Evolutionary conservation across 2,113 vertebrate genomes (phyloP), one percentile per base, ranked within the genome.

Genomic region (Empidonax alnorum): DNA sequence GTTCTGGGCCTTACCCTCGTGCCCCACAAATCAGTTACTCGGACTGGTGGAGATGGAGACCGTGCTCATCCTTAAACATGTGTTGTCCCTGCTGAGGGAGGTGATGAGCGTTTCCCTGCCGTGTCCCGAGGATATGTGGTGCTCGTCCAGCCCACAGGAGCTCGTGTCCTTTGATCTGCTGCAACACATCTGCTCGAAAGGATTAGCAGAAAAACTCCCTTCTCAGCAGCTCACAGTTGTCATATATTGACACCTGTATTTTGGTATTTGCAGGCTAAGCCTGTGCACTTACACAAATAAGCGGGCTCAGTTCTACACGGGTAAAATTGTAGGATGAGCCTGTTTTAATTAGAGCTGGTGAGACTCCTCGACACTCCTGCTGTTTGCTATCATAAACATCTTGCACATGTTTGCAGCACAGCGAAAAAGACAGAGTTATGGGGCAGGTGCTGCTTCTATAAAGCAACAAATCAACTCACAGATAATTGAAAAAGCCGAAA

Each of bases 321-420:
- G 80, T 94, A 79, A 94, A 93, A 96, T 69, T 95, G 96, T 97
- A 97, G 96, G 94, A 96, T 93, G 93, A 93, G 75, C 79, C 89
- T 96, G 52, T 85, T 96, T 96, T 97, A 97, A 97, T 97, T 97
- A 97, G 95, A 90, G 80, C 65, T 96, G 89, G 94, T 93, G 91
- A 96, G 87, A 91, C 91, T 97, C 77, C 92, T 92, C 79, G 62
- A 75, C 66, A 44, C 67, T 97, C 93, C 95, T 92, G 94, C 97
- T 97, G 96, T 96, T 97, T 94, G 77, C 80, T 79, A 80, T 94
- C 96, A 84, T 96, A 97, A 97, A 97, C 92, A 96, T 88, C 87
- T 94, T 89, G 93, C 41, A 9, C 93, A 65, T 94, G 91, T 93
- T 95, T 93, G 89, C 77, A 93, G 83, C 91, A 87, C 74, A 73